Conservation (phyloP, 2,113 vertebrate genomes). For the Periophthalmodon schlosseri region DNA sequence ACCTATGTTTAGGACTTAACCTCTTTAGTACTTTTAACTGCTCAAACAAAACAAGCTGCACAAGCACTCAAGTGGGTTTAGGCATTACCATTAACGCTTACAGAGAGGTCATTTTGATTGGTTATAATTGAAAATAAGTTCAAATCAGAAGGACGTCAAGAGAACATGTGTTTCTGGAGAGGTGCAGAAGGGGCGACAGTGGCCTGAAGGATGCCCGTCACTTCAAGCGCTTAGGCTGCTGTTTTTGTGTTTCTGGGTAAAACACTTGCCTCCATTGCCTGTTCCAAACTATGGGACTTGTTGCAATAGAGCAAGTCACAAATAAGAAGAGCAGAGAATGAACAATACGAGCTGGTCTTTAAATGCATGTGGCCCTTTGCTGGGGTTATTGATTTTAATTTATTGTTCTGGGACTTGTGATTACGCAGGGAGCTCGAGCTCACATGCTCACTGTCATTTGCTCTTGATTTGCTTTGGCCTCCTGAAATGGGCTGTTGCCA, state of each 20-base stretch:
- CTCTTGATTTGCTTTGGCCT: neutral
- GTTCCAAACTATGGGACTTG: neutral
- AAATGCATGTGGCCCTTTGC: neutral
- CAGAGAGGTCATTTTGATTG: neutral
- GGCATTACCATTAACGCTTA: neutral
- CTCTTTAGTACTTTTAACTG: neutral
- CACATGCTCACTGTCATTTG: neutral
- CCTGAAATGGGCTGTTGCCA: constrained; percentile 1
- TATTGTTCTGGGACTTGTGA: neutral
- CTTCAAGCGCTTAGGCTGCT: neutral
- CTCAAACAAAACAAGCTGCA: neutral
- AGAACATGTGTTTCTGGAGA: neutral
- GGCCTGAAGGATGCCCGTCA: neutral
- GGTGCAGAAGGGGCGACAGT: neutral
- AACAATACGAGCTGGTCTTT: neutral
- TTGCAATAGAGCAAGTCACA: neutral
- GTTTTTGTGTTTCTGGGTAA: neutral
- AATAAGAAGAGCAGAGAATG: neutral
- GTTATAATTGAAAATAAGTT: neutral
- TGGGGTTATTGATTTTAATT: neutral
- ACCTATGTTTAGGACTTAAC: neutral
- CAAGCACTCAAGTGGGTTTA: neutral
- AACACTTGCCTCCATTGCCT: neutral
- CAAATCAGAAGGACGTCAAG: neutral
- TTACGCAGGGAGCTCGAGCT: neutral